These are phyloP conservation scores for Nebria salina DNA, from an alignment of 2,888 invertebrate species.

Conservation along the genomic window DNA sequence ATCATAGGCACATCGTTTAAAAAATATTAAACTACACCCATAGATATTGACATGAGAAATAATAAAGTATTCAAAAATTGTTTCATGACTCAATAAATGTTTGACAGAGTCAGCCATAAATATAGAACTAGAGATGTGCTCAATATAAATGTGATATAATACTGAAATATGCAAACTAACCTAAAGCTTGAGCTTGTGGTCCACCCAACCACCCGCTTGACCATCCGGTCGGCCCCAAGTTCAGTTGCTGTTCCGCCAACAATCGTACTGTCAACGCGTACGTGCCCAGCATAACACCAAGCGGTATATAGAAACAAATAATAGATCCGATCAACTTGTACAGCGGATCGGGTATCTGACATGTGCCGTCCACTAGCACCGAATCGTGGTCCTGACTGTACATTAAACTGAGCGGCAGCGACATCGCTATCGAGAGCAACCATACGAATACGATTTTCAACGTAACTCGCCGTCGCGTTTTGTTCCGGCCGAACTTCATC, in stretches of 20 bases:
- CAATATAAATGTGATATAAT: neutral
- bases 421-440: slow-evolving; percentile 92
- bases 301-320: slow-evolving; percentile 94
- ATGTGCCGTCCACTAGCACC: slow-evolving; percentile 82
- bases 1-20: too few species aligned
- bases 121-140: too few species aligned
- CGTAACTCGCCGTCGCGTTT: slow-evolving; percentile 83
- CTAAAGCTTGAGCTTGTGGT: slow-evolving; percentile 55
- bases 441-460: slow-evolving; percentile 94
- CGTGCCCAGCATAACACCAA: slow-evolving; percentile 94
- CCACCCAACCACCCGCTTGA: slow-evolving; percentile 80
- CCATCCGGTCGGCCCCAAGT: slow-evolving; percentile 75
- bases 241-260: slow-evolving; percentile 84
- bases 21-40: too few species aligned
- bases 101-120: too few species aligned
- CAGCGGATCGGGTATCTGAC: slow-evolving; percentile 87
- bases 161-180: slow-evolving; percentile 47
- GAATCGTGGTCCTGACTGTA: slow-evolving; percentile 87
- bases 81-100: too few species aligned
- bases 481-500: slow-evolving; percentile 91
- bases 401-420: slow-evolving; percentile 87
- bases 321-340: slow-evolving; percentile 94
- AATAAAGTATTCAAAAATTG: too few species aligned
- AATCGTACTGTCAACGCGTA: slow-evolving; percentile 91
- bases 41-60: too few species aligned